Base-by-base conservation (phyloP, 2,113 vertebrate genomes). In the Toxotes jaculatrix region DNA sequence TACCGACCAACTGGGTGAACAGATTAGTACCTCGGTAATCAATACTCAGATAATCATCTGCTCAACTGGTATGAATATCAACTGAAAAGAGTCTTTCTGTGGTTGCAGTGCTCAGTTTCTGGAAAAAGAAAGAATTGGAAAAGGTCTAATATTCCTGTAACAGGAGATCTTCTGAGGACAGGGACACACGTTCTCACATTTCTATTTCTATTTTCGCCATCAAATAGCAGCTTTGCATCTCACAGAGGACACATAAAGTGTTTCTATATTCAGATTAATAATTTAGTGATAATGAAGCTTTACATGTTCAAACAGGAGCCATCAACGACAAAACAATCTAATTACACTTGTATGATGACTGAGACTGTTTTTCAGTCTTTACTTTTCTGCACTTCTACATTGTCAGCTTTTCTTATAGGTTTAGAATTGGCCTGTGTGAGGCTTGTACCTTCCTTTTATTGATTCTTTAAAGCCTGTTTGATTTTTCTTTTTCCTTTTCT, bases 111-210 rank as follows among this genome's bases (percentile, higher is more conserved):
- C 7, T 21, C 21, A n/a, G 23, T 32, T 57, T 63, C 32, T 1
- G 10, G 45, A 47, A 21, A 47, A 42, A 38, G 34, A n/a, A n/a
- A 45, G 19, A 69, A 63, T 27, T 45, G 36, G 57, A 56, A 61
- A 49, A 36, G 4, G 57, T 72, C 21, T 27, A 65, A 63, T 72
- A n/a, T 63, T 77, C 34, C 17, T 27, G 59, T 62, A 62, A 74
- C 62, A 51, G 53, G 23, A 86, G 55, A 36, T 45, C 55, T 59
- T 78, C 68, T 83, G 71, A 74, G 74, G 82, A 77, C 59, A 74
- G 27, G 40, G 68, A 60, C 34, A 27, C 31, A 19, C 7, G 42
- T 55, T 70, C 45, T 84, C 56, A 63, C 38, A 32, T 80, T 61
- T 64, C 40, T 62, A 42, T 57, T 71, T 27, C 27, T 85, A 81